Evolutionary conservation across 2,797 vertebrate genomes (phyloP), one percentile per base, ranked within the genome.

Genomic region (Moxostoma hubbsi): DNA sequence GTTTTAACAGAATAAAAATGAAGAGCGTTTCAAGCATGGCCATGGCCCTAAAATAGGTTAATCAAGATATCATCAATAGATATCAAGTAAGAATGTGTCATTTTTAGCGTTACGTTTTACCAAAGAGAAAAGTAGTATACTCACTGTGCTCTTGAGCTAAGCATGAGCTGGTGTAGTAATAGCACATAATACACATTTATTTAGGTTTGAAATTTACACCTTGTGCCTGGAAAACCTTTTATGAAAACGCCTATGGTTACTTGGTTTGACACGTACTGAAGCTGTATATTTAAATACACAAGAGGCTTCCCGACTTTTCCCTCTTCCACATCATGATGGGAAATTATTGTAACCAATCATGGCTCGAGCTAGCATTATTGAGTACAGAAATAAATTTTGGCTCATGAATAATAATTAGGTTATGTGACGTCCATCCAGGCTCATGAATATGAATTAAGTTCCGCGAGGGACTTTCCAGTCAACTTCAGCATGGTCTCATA

Each of bases 341-440:
- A 11, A 36, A 6, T 66, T 73, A 43, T 47, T 73, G n/a, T 1
- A 50, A 45, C 18, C 10, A 47, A 66, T 73, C 43, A 16, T 67
- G 45, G 15, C 51, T 65, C 12, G 8, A 36, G 24, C 47, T 24
- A 58, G 54, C 50, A 16, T 36, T 36, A 36, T 36, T 11, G 24
- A 53, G 61, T 3, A 18, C 57, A 69, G 58, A 77, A 43, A 75
- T 57, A 15, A 68, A 79, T 82, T 68, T 75, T 73, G 58, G 45
- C 59, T 57, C 46, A 75, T 75, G 50, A 77, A 63, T 67, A 76
- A 49, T 76, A 43, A 67, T 50, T 1, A 43, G 16, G 36, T 8
- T 46, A 12, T 9, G 62, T 67, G 54, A 49, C 50, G 50, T 64
- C 16, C n/a, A 55, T n/a, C 5, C 5, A 58, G 57, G 57, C 24